These are phyloP conservation scores for Saguinus midas DNA, from an alignment of 2,113 vertebrate species.

Conservation along the genomic window DNA sequence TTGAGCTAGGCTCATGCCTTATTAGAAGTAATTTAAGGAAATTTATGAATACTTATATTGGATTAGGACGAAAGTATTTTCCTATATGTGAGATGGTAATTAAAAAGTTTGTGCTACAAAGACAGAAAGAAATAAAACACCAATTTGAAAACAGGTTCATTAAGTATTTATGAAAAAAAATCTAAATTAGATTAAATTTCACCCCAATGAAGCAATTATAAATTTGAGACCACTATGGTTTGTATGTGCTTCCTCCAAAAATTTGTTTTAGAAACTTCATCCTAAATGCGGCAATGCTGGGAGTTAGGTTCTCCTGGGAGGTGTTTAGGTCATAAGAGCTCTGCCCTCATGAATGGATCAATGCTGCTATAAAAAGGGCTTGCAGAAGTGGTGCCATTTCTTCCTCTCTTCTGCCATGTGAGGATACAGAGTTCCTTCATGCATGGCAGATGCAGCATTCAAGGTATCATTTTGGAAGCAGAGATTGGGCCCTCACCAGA, in stretches of 20 bases:
- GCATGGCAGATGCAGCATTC: background rate
- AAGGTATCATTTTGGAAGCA: background rate
- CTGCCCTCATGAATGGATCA: background rate
- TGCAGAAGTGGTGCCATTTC: rapidly evolving
- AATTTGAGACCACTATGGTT: background rate
- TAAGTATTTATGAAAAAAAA: background rate
- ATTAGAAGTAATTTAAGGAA: background rate
- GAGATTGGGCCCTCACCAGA: rapidly evolving
- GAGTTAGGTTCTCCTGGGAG: rapidly evolving
- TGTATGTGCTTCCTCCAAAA: background rate
- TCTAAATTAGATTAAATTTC: background rate
- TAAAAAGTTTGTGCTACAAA: background rate
- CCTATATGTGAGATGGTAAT: background rate
- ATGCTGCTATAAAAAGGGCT: background rate
- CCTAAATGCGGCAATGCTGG: background rate
- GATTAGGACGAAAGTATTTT: background rate
- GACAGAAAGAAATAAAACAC: background rate
- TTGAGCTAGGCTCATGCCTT: background rate
- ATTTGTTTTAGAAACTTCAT: background rate
- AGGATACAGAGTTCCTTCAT: rapidly evolving
- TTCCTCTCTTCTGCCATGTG: too few species aligned
- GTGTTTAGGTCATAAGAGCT: background rate
- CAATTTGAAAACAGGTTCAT: background rate
- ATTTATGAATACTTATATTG: background rate
- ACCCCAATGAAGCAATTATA: background rate